Percentiles rank a stretch among this genome's conserved stretches.
These are phyloP conservation scores for Parauchenoglanis punctatus DNA, from an alignment of 2,797 vertebrate species.

Conservation along the genomic window DNA sequence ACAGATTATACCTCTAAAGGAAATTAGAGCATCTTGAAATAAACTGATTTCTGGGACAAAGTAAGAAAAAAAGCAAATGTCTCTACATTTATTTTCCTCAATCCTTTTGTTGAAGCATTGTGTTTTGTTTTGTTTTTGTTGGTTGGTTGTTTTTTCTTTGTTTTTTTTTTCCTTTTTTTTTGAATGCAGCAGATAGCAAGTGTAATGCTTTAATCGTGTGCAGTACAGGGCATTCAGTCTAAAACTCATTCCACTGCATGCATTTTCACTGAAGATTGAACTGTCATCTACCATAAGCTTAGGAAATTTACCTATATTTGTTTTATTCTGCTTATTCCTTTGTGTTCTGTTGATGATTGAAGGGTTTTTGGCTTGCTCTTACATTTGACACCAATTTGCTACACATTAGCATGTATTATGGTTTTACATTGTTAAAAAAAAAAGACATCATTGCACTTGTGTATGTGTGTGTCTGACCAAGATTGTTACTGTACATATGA, in stretches of 20 bases:
- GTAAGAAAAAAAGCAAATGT: constrained; percentile 59
- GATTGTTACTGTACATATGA: constrained; percentile 22
- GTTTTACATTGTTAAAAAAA: constrained; percentile 71
- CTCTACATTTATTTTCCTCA: constrained; percentile 35
- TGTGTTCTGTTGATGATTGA: constrained; percentile 39
- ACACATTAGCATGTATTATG: constrained; percentile 75
- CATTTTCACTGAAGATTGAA: constrained; percentile 74
- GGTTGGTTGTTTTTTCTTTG: background rate
- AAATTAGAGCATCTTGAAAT: constrained; percentile 56
- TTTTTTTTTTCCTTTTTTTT: constrained; percentile 68
- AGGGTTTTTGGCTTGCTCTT: constrained; percentile 67
- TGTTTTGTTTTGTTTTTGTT: constrained; percentile 27
- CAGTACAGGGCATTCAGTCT: constrained; percentile 61
- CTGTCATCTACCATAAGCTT: constrained; percentile 72
- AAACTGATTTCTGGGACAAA: constrained; percentile 76
- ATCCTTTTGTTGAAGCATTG: constrained; percentile 41
- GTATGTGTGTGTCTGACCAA: constrained; percentile 68
- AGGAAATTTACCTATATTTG: constrained; percentile 61
- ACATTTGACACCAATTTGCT: constrained; percentile 72
- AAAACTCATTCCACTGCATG: constrained; percentile 75
- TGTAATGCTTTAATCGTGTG: constrained; percentile 8
- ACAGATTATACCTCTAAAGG: constrained; percentile 48
- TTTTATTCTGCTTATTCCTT: constrained; percentile 34
- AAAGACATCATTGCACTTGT: constrained; percentile 73
- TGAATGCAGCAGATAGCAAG: constrained; percentile 56